A percentile compares a stretch with the other conserved stretches of the same genome.
Evolutionary conservation across 2,888 invertebrate genomes (phyloP).

Genomic region (Xanthia icteritia): DNA sequence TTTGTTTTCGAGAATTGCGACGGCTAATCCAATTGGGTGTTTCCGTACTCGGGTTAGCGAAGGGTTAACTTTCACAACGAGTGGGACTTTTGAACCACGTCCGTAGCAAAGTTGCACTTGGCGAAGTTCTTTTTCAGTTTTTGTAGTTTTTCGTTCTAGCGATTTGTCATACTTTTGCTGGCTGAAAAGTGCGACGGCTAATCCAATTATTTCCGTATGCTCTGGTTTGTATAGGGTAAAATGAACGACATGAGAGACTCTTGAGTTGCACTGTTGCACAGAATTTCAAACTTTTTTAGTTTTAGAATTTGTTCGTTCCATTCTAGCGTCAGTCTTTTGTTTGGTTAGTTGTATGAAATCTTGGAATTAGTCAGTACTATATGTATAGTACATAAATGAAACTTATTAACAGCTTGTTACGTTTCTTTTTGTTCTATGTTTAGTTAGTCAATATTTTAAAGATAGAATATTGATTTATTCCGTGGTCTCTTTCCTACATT

Average conservation of each 20-base stretch:
- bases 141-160: constrained; percentile 19
- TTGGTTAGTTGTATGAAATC: background rate
- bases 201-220: constrained; percentile 31
- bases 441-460: background rate
- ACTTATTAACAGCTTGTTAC: too few relatives aligned
- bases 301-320: constrained; percentile 19
- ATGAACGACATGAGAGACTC: constrained; percentile 19
- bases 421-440: background rate
- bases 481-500: background rate
- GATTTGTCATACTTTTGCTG: constrained; percentile 8
- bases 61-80: constrained; percentile 12
- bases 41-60: background rate
- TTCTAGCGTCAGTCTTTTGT: constrained; percentile 15
- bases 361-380: background rate
- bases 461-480: background rate
- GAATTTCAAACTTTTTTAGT: constrained; percentile 1
- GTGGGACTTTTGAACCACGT: background rate
- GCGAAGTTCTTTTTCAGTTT: constrained; percentile 13
- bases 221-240: constrained; percentile 22
- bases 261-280: constrained; percentile 17
- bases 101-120: background rate
- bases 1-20: constrained; percentile 4
- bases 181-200: constrained; percentile 15
- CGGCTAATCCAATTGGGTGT: constrained; percentile 21
- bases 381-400: background rate